Conservation (phyloP, 2,888 invertebrate genomes). For the Oscheius sp. region DNA sequence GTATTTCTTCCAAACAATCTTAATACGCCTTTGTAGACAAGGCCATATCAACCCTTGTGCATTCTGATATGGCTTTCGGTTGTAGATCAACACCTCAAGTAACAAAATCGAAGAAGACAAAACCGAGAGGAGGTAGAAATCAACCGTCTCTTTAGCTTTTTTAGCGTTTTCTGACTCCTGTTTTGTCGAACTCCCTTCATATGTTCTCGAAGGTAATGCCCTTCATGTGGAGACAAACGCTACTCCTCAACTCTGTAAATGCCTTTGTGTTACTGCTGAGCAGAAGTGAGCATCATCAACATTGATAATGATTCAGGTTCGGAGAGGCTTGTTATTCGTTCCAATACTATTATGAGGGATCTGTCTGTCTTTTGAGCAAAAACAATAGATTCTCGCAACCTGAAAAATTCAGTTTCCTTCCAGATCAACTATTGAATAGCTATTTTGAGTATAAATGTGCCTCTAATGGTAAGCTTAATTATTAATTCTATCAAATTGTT, state of each 20-base stretch:
- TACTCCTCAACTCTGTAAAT: constrained; percentile 37
- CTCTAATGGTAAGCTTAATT: constrained; percentile 22
- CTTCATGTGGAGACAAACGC: constrained; percentile 63
- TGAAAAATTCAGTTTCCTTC: constrained; percentile 64
- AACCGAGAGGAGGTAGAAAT: constrained; percentile 6
- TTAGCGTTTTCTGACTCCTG: constrained; percentile 57
- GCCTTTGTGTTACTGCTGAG: constrained; percentile 29
- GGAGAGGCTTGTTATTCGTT: constrained; percentile 65
- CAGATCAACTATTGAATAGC: constrained; percentile 49
- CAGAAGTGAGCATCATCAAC: constrained; percentile 6
- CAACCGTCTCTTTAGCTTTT: neutral
- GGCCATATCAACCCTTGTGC: constrained; percentile 2
- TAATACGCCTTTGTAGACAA: neutral
- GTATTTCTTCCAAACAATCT: no score
- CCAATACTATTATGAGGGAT: constrained; percentile 67
- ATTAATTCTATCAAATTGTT: neutral
- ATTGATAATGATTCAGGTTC: constrained; percentile 39
- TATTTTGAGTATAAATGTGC: constrained; percentile 68
- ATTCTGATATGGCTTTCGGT: constrained; percentile 4
- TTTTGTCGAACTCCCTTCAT: constrained; percentile 64
- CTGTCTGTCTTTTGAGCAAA: constrained; percentile 67
- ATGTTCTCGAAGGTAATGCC: constrained; percentile 67
- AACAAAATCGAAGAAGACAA: neutral
- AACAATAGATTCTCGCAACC: constrained; percentile 68
- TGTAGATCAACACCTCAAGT: constrained; percentile 1